Evolutionary conservation across 2,113 vertebrate genomes (phyloP), one percentile per base, ranked within the genome.

Genomic region (Amazona guildingii): DNA sequence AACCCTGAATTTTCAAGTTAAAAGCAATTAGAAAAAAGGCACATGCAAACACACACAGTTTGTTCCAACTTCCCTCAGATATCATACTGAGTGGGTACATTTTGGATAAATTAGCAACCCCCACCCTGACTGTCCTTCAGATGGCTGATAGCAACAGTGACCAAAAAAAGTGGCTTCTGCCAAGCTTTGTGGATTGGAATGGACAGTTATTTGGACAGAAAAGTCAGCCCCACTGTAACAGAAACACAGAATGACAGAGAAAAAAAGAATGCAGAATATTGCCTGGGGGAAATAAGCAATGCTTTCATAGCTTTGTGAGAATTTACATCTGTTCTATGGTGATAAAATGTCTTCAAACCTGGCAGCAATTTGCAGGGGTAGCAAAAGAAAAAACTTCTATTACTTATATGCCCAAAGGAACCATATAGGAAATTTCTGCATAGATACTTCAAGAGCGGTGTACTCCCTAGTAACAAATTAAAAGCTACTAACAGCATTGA

Each of bases 221-320:
- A 86, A 93, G 49, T 59, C 20, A 2, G 85, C 33, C 52, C 4
- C 17, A 93, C 49, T 13, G 29, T 78, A 93, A 86, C 33, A 94
- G 82, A 78, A 95, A 95, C 43, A 81, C 10, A 39, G 83, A 92
- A 94, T 96, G 94, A 96, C 95, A 86, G 93, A 94, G 72, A 85
- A 89, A 96, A 95, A 92, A 92, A 96, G 90, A 96, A 97, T 91
- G 94, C 79, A 95, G 79, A 90, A 86, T 51, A 49, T 27, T 70
- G 88, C 92, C 94, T 51, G 11, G 23, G 93, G 94, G 23, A 95
- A 96, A 94, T 96, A 82, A 94, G 88, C 54, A 88, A 80, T 81
- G 92, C 41, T 85, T 94, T 94, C 87, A 97, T 13, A 89, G 87
- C 39, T 85, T 67, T 83, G 51, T 80, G 73, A 82, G 90, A 74